phyloP scores from a whole-genome alignment of 2,888 invertebrate species.

The Mesochorus sp. region DNA sequence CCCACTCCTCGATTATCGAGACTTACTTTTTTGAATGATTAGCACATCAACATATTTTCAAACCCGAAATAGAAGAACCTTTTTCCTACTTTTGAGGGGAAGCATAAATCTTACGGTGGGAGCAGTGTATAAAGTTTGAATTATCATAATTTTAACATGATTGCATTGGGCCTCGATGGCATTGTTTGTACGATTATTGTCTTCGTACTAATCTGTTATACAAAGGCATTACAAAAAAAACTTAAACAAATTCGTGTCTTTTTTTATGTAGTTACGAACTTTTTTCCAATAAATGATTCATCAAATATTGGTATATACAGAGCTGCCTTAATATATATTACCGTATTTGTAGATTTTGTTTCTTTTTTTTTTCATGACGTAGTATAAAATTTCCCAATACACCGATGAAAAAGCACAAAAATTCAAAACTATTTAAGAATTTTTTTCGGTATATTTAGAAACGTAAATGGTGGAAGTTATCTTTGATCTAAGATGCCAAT shows the following conservation, averaged over 20 bases:
- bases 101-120: too few species aligned
- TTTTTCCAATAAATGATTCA: constrained; percentile 36
- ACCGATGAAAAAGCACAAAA: neutral
- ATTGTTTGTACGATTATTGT: neutral
- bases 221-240: neutral
- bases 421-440: neutral
- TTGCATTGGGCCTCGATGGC: neutral
- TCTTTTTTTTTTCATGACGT: too few species aligned
- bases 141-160: constrained; percentile 2
- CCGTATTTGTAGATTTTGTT: neutral
- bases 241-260: neutral
- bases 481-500: neutral
- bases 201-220: neutral
- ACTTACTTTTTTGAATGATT: too few species aligned
- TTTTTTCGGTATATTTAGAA: neutral
- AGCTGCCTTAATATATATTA: neutral
- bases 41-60: too few species aligned
- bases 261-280: constrained; percentile 12
- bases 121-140: neutral
- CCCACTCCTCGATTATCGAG: too few species aligned
- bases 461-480: neutral
- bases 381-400: neutral
- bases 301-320: neutral
- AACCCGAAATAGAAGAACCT: too few species aligned
- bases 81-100: too few species aligned